Conservation (phyloP, 2,888 invertebrate species). For the Leptarthrus brevirostris region DNA sequence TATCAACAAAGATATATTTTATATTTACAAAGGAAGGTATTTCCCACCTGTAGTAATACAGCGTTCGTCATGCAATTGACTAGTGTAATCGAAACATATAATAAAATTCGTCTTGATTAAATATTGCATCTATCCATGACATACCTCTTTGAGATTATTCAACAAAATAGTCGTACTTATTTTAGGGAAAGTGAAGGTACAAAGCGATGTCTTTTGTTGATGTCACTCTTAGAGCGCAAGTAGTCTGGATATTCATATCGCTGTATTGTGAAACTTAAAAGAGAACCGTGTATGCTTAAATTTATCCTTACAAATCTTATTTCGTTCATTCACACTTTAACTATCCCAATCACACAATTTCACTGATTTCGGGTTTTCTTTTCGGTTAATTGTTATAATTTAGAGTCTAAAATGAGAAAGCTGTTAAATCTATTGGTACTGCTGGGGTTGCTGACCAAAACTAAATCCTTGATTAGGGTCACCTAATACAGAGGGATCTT, state of each 20-base stretch:
- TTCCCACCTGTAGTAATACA: slow-evolving; percentile 11
- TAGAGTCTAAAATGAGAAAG: slow-evolving; percentile 39
- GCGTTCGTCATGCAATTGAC: slow-evolving; percentile 25
- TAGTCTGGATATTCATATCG: not conserved
- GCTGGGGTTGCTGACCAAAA: slow-evolving; percentile 61
- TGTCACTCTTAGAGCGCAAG: not conserved
- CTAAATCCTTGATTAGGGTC: slow-evolving; percentile 68
- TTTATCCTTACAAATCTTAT: slow-evolving; percentile 7
- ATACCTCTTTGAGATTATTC: not conserved
- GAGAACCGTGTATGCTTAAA: slow-evolving; percentile 15
- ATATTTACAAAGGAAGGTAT: slow-evolving; percentile 37
- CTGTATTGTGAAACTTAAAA: slow-evolving; percentile 14
- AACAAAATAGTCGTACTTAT: slow-evolving; percentile 6
- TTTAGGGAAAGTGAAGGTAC: slow-evolving; percentile 36
- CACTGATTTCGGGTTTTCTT: slow-evolving; percentile 3
- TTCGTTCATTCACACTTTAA: not conserved
- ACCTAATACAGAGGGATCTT: slow-evolving; percentile 81
- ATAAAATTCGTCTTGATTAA: slow-evolving; percentile 22
- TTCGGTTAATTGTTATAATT: slow-evolving; percentile 27
- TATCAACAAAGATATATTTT: slow-evolving; percentile 3
- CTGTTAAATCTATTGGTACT: slow-evolving; percentile 61
- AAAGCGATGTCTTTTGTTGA: not conserved
- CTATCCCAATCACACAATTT: slow-evolving; percentile 17
- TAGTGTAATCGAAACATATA: slow-evolving; percentile 42
- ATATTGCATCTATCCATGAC: not conserved